Evolutionary conservation across 2,888 invertebrate species (phyloP).

Genomic region (Seladonia tumulorum): DNA sequence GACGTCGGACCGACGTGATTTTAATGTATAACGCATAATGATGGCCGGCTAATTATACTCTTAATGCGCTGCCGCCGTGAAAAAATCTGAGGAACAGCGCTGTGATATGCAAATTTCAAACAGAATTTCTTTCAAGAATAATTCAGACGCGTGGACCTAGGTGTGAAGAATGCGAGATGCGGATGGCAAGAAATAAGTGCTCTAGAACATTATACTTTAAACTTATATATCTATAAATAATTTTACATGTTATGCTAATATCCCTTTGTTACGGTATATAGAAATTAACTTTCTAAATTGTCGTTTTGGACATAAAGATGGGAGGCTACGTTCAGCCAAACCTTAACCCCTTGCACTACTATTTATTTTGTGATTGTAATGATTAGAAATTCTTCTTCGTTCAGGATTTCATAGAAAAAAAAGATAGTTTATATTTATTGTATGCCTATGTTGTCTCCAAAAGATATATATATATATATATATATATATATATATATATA

Average conservation of each 20-base stretch:
- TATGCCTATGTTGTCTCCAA: too few species aligned
- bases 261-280: background rate
- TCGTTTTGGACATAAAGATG: background rate
- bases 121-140: background rate
- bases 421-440: too few species aligned
- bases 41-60: background rate
- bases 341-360: too few species aligned
- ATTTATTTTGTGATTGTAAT: too few species aligned
- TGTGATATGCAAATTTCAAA: background rate
- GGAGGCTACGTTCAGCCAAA: background rate
- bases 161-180: background rate
- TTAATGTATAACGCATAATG: background rate
- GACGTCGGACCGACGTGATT: conserved; percentile 7
- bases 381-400: too few species aligned
- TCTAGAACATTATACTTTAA: background rate
- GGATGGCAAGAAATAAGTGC: background rate
- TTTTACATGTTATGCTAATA: background rate
- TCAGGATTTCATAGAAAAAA: too few species aligned
- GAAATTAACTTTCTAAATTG: background rate
- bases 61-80: background rate
- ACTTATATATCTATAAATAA: background rate
- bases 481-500: too few species aligned
- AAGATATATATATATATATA: too few species aligned
- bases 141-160: background rate
- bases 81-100: background rate